phyloP scores from a whole-genome alignment of 2,113 vertebrate species.

The Chaetura pelagica region DNA sequence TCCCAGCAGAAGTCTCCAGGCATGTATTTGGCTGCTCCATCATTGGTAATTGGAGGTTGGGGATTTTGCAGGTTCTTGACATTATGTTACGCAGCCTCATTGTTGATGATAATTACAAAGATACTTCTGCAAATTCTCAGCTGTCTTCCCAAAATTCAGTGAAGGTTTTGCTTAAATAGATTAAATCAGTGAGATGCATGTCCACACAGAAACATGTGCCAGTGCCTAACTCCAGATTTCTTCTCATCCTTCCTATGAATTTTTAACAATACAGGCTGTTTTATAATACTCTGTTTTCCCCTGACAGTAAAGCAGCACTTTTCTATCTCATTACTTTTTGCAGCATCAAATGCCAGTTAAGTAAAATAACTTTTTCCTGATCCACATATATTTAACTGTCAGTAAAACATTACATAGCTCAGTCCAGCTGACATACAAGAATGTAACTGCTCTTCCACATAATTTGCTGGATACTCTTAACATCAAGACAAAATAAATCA shows the following conservation, averaged over 20 bases:
- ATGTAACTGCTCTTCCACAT: not conserved
- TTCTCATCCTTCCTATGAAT: not conserved
- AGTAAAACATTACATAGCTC: not conserved
- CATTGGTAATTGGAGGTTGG: not conserved
- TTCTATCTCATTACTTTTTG: not conserved
- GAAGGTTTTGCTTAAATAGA: not conserved
- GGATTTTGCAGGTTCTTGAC: not conserved
- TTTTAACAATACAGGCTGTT: not conserved
- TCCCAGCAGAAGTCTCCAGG: not conserved
- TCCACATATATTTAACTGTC: not conserved
- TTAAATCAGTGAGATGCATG: not conserved
- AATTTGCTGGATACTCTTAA: not conserved
- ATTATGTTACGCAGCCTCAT: not conserved
- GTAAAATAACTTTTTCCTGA: not conserved
- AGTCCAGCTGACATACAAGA: not conserved
- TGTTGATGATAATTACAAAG: not conserved
- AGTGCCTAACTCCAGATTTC: not conserved
- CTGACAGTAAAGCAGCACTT: not conserved
- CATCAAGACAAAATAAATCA: not conserved
- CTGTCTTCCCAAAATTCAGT: not conserved
- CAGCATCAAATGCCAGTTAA: not conserved
- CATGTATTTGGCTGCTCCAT: not conserved
- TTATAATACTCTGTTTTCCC: not conserved
- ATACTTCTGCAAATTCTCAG: not conserved
- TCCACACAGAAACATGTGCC: not conserved